phyloP scores from a whole-genome alignment of 1,140 invertebrate genomes.

The Drosophila truncata region DNA sequence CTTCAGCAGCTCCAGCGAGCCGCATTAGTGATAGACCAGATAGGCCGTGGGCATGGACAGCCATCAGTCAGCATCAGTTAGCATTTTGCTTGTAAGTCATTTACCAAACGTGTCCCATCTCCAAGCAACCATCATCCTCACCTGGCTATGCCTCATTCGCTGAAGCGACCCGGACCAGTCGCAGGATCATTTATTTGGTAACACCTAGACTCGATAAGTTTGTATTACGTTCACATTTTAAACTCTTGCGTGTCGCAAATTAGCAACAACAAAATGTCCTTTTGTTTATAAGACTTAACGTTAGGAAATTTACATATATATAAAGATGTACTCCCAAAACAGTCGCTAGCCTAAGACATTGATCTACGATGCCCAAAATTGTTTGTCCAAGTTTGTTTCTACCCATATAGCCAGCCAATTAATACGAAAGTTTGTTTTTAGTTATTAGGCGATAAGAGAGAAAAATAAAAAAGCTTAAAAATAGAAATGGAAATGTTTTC shows the following conservation, averaged over 20 bases:
- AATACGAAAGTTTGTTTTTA: slow-evolving; percentile 48
- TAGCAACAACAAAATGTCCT: slow-evolving; percentile 47
- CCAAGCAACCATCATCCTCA: slow-evolving; percentile 46
- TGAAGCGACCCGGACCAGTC: slow-evolving; percentile 19
- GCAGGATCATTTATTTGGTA: slow-evolving; percentile 44
- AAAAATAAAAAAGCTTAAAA: slow-evolving; percentile 39
- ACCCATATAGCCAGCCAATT: slow-evolving; percentile 20
- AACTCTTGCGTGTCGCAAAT: slow-evolving; percentile 44
- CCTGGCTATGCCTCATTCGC: slow-evolving; percentile 59
- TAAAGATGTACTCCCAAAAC: slow-evolving; percentile 47
- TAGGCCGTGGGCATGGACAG: slow-evolving; percentile 5
- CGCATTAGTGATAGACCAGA: slow-evolving; percentile 57
- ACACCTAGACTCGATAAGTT: slow-evolving; percentile 33
- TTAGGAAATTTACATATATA: slow-evolving; percentile 46
- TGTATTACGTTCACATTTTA: slow-evolving; percentile 57
- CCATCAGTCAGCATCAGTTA: slow-evolving; percentile 42
- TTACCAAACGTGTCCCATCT: slow-evolving; percentile 19
- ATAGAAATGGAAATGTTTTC: slow-evolving; percentile 22
- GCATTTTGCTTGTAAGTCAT: slow-evolving; percentile 44
- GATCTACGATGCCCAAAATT: slow-evolving; percentile 33
- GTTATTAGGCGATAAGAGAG: slow-evolving; percentile 30
- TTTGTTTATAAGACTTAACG: slow-evolving; percentile 61
- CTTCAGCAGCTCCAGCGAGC: slow-evolving; percentile 74
- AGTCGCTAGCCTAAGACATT: slow-evolving; percentile 47
- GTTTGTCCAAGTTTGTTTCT: slow-evolving; percentile 50